These are phyloP conservation scores for Zaprionus lachaisei DNA, from an alignment of 1,140 invertebrate species.

Conservation along the genomic window DNA sequence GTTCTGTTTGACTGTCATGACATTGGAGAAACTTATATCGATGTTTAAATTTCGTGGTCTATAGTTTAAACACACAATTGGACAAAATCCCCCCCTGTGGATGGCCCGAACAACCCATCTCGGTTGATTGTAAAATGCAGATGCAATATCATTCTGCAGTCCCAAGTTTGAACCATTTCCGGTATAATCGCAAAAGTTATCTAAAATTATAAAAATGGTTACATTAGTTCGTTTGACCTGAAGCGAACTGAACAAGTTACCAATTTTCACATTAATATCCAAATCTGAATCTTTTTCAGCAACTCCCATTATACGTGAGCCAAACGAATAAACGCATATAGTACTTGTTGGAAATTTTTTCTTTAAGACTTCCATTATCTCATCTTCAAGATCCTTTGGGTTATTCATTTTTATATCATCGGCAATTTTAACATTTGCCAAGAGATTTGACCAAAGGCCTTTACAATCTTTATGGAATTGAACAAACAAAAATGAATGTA, in stretches of 20 bases:
- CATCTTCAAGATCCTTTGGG: not conserved
- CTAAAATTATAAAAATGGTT: not conserved
- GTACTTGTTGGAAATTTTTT: not conserved
- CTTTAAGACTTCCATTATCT: not conserved
- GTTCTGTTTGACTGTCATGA: slow-evolving; percentile 28
- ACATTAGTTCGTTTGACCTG: not conserved
- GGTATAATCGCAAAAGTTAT: not conserved
- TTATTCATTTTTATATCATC: not conserved
- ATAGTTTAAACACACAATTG: slow-evolving; percentile 22
- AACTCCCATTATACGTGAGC: slow-evolving; percentile 42
- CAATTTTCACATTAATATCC: slow-evolving; percentile 32
- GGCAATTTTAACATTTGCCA: not conserved
- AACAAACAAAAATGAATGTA: not conserved
- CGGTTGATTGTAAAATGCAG: not conserved
- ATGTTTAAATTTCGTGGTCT: slow-evolving; percentile 1
- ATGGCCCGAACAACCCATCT: slow-evolving; percentile 1
- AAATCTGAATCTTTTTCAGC: slow-evolving; percentile 29
- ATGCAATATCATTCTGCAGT: not conserved
- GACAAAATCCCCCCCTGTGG: slow-evolving; percentile 6
- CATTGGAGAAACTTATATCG: slow-evolving; percentile 31
- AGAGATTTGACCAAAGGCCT: not conserved
- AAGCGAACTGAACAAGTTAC: not conserved
- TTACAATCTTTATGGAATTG: not conserved
- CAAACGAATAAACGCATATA: slow-evolving; percentile 18
- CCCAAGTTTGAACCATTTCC: not conserved